A percentile compares a stretch with the other conserved stretches of the same genome.
Conservation (phyloP, 2,113 vertebrate genomes). For the Ariopsis seemanni region DNA sequence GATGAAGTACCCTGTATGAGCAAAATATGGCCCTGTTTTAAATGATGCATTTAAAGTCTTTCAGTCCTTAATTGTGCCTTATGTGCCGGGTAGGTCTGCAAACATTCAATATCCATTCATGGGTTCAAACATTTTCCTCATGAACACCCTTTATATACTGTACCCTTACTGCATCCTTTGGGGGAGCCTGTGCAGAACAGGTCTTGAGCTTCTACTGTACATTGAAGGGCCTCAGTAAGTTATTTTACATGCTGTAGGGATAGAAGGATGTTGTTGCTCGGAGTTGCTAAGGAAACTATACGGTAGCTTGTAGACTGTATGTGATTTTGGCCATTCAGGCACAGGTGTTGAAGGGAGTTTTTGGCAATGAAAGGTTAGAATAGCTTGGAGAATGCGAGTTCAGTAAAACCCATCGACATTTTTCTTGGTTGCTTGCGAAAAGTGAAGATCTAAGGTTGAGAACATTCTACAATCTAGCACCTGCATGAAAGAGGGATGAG, state of each 20-base stretch:
- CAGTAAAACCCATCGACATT: not conserved
- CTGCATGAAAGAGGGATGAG: not conserved
- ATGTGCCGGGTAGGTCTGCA: not conserved
- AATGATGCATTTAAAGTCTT: not conserved
- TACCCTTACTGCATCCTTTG: not conserved
- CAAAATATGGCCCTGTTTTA: not conserved
- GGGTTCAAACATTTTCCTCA: not conserved
- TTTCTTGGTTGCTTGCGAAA: not conserved
- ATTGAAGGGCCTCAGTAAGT: not conserved
- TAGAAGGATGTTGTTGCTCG: not conserved
- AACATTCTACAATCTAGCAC: not conserved
- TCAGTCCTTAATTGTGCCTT: not conserved
- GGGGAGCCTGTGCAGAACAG: not conserved
- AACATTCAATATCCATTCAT: too few species aligned
- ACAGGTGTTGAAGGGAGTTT: not conserved
- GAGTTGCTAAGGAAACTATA: not conserved
- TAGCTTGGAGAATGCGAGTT: not conserved
- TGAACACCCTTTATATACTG: not conserved
- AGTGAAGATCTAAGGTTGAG: not conserved
- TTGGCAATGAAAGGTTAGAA: not conserved
- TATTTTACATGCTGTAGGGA: not conserved
- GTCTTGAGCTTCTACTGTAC: not conserved
- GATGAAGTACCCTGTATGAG: not conserved
- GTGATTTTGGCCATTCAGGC: not conserved
- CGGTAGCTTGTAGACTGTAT: too few species aligned